phyloP scores from a whole-genome alignment of 2,888 invertebrate genomes.

The Priocnemis perturbator region DNA sequence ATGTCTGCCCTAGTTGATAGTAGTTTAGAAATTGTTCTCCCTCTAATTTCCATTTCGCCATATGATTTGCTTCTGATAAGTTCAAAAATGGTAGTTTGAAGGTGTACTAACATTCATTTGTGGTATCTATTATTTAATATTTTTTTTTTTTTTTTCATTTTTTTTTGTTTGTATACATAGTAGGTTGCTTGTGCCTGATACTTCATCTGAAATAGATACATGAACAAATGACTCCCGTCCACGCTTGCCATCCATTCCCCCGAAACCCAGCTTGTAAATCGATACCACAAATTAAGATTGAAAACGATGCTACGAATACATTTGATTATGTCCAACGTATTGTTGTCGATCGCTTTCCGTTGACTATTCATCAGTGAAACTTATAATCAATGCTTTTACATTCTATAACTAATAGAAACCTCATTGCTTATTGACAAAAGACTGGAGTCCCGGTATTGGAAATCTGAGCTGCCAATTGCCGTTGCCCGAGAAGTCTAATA shows the following conservation, averaged over 20 bases:
- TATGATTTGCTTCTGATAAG: no score
- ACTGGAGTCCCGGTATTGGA: conserved; percentile 12
- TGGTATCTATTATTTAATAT: background rate
- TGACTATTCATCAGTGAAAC: conserved; percentile 14
- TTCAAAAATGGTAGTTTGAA: no score
- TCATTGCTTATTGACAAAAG: conserved; percentile 22
- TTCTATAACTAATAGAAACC: conserved; percentile 18
- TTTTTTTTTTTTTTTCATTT: background rate
- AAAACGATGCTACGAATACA: conserved; percentile 16
- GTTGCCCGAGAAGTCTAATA: background rate
- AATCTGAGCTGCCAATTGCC: conserved; percentile 26
- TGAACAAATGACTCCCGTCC: conserved; percentile 7
- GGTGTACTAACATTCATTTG: no score
- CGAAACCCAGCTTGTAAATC: background rate
- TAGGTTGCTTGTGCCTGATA: background rate
- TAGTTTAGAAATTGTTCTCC: no score
- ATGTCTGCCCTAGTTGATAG: no score
- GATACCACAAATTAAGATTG: conserved; percentile 4
- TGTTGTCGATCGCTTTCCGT: conserved; percentile 14
- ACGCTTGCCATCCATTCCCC: conserved; percentile 14
- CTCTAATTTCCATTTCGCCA: no score
- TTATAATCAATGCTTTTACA: conserved; percentile 5
- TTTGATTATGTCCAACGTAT: conserved; percentile 10
- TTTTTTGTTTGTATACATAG: background rate
- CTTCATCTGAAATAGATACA: background rate